phyloP scores from a whole-genome alignment of 1,140 invertebrate species.

The Dendrolimus punctatus region DNA sequence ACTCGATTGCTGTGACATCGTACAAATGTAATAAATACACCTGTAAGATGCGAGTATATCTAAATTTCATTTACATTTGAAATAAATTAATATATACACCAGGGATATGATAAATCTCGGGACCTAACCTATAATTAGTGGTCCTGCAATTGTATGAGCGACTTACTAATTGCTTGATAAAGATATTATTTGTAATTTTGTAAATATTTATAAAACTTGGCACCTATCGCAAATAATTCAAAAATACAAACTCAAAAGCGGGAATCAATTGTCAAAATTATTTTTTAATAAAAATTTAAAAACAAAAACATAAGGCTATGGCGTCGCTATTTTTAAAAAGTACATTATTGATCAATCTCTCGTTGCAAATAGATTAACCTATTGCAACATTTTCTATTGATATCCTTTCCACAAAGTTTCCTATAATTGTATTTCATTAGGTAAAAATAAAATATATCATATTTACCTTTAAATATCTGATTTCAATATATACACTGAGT shows the following conservation, averaged over 20 bases:
- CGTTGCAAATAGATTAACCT: too few relatives aligned
- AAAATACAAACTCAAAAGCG: conserved; percentile 2
- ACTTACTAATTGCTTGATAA: too few relatives aligned
- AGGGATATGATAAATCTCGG: too few relatives aligned
- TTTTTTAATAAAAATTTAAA: conserved; percentile 9
- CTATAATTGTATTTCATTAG: background rate
- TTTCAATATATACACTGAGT: conserved; percentile 12
- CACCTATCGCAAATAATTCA: background rate
- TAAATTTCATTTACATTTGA: too few relatives aligned
- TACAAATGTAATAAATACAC: too few relatives aligned
- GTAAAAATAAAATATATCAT: conserved; percentile 1
- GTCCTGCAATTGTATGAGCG: too few relatives aligned
- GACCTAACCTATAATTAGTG: too few relatives aligned
- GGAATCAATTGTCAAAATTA: conserved; percentile 13
- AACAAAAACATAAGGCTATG: conserved; percentile 5
- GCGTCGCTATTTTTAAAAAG: background rate
- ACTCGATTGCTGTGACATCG: background rate
- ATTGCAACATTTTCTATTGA: too few relatives aligned
- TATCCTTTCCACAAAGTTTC: background rate
- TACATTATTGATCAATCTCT: background rate
- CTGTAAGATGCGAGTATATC: too few relatives aligned
- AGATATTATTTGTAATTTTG: too few relatives aligned
- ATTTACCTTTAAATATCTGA: conserved; percentile 17
- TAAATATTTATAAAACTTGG: background rate
- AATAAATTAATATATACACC: too few relatives aligned